Conservation (phyloP, 1,140 invertebrate species). For the Lanistes nyassanus region DNA sequence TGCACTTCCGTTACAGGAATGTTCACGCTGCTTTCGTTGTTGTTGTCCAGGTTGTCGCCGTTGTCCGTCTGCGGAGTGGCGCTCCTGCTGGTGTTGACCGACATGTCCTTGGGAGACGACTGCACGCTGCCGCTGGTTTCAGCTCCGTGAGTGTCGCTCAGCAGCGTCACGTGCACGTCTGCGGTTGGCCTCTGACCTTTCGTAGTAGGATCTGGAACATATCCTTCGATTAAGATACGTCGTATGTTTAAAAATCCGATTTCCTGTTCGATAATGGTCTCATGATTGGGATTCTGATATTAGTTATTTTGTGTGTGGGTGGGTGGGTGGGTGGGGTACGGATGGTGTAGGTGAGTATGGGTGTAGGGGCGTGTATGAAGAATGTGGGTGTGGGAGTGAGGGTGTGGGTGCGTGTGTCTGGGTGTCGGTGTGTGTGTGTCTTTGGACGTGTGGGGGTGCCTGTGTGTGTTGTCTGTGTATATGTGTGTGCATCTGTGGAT, state of each 20-base stretch:
- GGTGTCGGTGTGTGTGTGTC: slow-evolving; percentile 12
- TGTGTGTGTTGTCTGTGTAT: slow-evolving; percentile 8
- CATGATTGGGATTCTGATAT: too few species aligned
- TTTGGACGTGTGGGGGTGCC: background rate
- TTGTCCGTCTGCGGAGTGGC: too few species aligned
- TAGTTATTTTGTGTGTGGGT: background rate
- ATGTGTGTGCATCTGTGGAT: too few species aligned
- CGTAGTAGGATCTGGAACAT: background rate
- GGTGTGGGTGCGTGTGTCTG: slow-evolving; percentile 4
- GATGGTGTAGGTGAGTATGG: background rate
- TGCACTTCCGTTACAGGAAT: too few species aligned
- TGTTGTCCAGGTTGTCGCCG: too few species aligned
- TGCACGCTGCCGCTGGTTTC: background rate
- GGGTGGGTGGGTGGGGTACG: background rate
- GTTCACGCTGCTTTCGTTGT: too few species aligned
- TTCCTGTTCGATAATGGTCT: too few species aligned
- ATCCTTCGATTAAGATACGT: background rate
- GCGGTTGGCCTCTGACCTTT: background rate
- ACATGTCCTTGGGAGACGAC: too few species aligned
- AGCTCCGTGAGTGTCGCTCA: too few species aligned
- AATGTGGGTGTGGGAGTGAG: background rate
- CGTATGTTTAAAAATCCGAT: too few species aligned
- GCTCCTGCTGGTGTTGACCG: too few species aligned
- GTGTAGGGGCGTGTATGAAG: background rate
- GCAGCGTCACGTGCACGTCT: slow-evolving; percentile 3